These are phyloP conservation scores for Onychorhynchus coronatus DNA, from an alignment of 2,113 vertebrate genomes.

Conservation along the genomic window DNA sequence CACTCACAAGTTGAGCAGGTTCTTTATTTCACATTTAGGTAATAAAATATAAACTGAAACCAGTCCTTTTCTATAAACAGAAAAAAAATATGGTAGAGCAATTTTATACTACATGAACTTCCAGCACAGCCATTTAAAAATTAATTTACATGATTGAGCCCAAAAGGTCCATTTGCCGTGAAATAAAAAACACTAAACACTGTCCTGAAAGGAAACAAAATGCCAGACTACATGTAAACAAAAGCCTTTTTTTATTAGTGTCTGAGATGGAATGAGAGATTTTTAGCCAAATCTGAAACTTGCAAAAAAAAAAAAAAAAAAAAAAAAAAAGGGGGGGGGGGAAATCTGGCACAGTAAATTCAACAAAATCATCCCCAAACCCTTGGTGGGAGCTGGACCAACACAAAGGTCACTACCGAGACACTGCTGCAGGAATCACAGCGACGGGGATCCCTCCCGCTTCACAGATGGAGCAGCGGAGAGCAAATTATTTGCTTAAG, in stretches of 20 bases:
- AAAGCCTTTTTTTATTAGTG: neutral
- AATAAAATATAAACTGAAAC: neutral
- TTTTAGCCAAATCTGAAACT: neutral
- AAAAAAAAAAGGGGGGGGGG: no score
- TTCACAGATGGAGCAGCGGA: neutral
- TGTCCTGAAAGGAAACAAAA: neutral
- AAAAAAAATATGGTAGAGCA: neutral
- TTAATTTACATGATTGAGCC: conserved; percentile 40
- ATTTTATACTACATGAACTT: neutral
- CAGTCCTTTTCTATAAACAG: neutral
- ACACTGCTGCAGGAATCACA: neutral
- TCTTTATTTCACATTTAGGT: neutral
- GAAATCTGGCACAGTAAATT: neutral
- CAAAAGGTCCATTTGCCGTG: neutral
- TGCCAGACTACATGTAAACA: neutral
- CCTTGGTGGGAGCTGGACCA: neutral
- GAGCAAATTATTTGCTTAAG: neutral
- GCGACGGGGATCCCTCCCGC: neutral
- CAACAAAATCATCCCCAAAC: neutral
- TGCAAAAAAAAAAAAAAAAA: neutral
- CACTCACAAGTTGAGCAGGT: neutral
- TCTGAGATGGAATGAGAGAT: neutral
- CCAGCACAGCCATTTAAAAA: conserved; percentile 22
- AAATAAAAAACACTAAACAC: neutral
- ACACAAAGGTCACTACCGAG: neutral